Evolutionary conservation across 2,888 invertebrate genomes (phyloP), one percentile per base, ranked within the genome.

Genomic region (Pristionchus mayeri): DNA sequence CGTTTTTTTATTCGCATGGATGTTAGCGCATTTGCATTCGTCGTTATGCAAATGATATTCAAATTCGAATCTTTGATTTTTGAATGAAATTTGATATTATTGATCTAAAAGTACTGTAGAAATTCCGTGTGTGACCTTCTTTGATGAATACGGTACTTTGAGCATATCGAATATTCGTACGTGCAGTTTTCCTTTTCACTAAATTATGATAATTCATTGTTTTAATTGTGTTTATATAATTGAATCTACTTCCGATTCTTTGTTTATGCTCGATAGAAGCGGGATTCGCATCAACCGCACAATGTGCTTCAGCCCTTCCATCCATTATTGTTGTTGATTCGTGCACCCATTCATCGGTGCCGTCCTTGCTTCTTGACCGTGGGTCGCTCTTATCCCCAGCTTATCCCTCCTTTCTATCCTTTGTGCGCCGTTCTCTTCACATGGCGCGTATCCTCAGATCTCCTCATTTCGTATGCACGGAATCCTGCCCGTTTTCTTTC

Each of bases 291-390:
- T 60, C 18, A 34, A 34, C 34, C 63, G 3, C 24, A 13, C 37
- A 4, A 44, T 24, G n/a, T 24, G 24, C 9, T 71, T 24, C 37
- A 13, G 16, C 37, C 44, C 24, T 3, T 71, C 30, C 24, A 37
- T 44, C 40, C 9, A 21, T 44, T 21, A 44, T 71, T 71, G 40
- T 71, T 71, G 71, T 71, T 71, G 71, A 24, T 71, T 40, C 40
- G n/a, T 37, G 37, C 40, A 21, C 57, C 63, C 63, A 63, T 63
- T 63, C 24, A n/a, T 44, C n/a, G 44, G 71, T n/a, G 24, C 40
- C 71, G 71, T 71, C 71, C 71, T 71, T 71, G 71, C 71, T 71
- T 71, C 71, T 71, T 71, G 71, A 71, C 71, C 71, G 44, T 44
- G 71, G 24, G n/a, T 71, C 24, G 40, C 71, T 40, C 71, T 71